Percentiles rank a stretch among this genome's conserved stretches.
These are phyloP conservation scores for Mesorhabditis belari DNA, from an alignment of 2,888 invertebrate species.

Conservation along the genomic window DNA sequence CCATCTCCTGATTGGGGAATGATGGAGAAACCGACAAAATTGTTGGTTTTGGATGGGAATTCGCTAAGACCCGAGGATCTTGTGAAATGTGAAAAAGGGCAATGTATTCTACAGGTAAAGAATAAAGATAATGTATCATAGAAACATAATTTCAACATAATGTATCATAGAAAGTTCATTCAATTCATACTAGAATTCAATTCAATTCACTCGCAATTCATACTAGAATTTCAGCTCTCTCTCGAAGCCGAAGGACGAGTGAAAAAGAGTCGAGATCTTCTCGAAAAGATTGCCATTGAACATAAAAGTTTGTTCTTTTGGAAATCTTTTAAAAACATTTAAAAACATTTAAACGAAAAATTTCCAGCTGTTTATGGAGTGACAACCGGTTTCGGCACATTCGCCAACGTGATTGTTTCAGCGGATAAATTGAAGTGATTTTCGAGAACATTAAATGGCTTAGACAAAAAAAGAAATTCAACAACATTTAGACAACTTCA, in stretches of 20 bases:
- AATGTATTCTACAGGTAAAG: slow-evolving; percentile 60
- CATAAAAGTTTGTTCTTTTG: slow-evolving; percentile 58
- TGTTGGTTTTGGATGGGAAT: slow-evolving; percentile 58
- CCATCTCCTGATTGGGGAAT: slow-evolving; percentile 5
- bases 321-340: no score
- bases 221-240: slow-evolving; percentile 56
- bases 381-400: slow-evolving; percentile 67
- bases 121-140: no score
- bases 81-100: slow-evolving; percentile 60
- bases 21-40: slow-evolving; percentile 51
- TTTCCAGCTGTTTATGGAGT: slow-evolving; percentile 62
- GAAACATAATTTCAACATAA: neutral
- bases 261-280: slow-evolving; percentile 58
- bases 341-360: neutral
- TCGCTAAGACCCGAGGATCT: slow-evolving; percentile 62
- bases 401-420: slow-evolving; percentile 62
- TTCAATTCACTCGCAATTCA: neutral
- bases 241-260: slow-evolving; percentile 60
- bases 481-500: slow-evolving; percentile 56
- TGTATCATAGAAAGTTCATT: neutral
- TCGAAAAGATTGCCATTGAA: slow-evolving; percentile 62
- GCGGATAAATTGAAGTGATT: slow-evolving; percentile 60
- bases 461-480: neutral
- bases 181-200: neutral
- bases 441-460: neutral